These are phyloP conservation scores for Piaya cayana DNA, from an alignment of 2,113 vertebrate species.

Conservation along the genomic window DNA sequence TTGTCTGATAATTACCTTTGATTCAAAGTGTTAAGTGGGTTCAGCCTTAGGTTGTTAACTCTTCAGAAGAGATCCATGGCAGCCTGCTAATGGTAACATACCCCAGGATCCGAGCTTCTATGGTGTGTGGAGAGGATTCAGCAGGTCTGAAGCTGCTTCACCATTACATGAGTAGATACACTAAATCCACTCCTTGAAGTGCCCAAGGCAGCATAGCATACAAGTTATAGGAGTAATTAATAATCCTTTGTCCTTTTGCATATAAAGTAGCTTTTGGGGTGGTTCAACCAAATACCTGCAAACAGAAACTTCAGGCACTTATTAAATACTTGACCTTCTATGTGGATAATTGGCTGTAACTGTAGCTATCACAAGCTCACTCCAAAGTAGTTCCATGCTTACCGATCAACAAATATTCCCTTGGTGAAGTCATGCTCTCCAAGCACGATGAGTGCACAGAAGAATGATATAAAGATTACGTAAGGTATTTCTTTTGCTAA, in stretches of 20 bases:
- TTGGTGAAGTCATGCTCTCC: neutral
- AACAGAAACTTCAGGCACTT: neutral
- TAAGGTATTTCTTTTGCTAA: neutral
- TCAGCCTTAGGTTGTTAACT: neutral
- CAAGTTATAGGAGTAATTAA: neutral
- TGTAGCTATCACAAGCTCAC: neutral
- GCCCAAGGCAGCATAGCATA: neutral
- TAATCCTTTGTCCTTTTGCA: neutral
- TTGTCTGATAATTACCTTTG: slow-evolving; percentile 16
- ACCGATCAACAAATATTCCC: neutral
- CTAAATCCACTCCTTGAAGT: neutral
- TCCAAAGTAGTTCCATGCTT: neutral
- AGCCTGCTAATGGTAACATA: neutral
- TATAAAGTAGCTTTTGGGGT: neutral
- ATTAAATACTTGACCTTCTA: neutral
- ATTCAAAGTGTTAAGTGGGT: neutral
- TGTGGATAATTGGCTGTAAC: neutral
- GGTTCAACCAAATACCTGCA: neutral
- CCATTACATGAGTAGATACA: neutral
- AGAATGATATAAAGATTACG: neutral
- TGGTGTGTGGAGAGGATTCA: neutral
- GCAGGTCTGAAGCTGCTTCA: neutral
- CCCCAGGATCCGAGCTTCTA: neutral
- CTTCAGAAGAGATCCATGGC: neutral
- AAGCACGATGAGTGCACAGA: neutral